Conservation (phyloP, 2,888 invertebrate genomes). For the Chirona hameri region DNA sequence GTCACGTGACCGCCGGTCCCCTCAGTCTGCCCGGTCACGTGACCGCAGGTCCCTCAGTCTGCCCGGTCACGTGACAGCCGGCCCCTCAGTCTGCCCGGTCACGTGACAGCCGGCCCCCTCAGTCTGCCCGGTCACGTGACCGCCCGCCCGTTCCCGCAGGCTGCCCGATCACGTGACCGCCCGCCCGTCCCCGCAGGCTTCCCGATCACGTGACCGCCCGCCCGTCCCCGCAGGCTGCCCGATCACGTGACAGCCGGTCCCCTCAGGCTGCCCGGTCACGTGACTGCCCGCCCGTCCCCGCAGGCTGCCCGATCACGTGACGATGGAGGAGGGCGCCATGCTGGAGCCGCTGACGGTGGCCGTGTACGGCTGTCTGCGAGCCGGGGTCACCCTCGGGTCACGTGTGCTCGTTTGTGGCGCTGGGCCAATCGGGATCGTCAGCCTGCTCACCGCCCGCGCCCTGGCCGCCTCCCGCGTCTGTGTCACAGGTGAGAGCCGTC, state of each 20-base stretch:
- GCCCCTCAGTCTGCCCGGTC: too few relatives aligned
- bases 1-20: too few relatives aligned
- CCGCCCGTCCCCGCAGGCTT: too few relatives aligned
- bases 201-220: too few relatives aligned
- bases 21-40: too few relatives aligned
- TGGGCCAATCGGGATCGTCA: slow-evolving; percentile 84
- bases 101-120: too few relatives aligned
- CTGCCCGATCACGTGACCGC: too few relatives aligned
- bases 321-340: slow-evolving; percentile 88
- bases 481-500: slow-evolving; percentile 55
- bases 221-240: too few relatives aligned
- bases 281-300: background rate
- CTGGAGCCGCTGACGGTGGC: slow-evolving; percentile 91
- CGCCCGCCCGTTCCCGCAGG: too few relatives aligned
- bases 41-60: slow-evolving; percentile 57
- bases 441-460: slow-evolving; percentile 71
- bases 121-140: too few relatives aligned
- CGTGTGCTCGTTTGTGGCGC: slow-evolving; percentile 61
- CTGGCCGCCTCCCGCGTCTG: slow-evolving; percentile 77
- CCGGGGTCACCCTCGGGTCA: slow-evolving; percentile 53
- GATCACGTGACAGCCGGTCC: too few relatives aligned
- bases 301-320: slow-evolving; percentile 82
- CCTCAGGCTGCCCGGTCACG: too few relatives aligned
- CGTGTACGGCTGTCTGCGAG: slow-evolving; percentile 87
- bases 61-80: slow-evolving; percentile 83